Percentiles rank a stretch among this genome's conserved stretches.
These are phyloP conservation scores for Callaeas wilsoni DNA, from an alignment of 2,113 vertebrate genomes.

Conservation along the genomic window DNA sequence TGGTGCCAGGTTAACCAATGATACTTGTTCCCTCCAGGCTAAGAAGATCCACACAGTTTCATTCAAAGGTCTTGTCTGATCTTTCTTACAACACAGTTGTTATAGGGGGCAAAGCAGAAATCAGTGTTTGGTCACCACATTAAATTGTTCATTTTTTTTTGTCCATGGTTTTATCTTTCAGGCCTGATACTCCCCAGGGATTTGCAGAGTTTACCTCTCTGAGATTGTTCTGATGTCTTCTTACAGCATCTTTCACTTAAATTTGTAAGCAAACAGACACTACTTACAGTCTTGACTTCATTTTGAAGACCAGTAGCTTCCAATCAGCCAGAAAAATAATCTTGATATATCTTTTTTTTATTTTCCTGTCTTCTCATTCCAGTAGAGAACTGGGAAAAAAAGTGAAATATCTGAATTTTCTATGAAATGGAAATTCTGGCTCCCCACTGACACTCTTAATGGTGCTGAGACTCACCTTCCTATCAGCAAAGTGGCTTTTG, in stretches of 20 bases:
- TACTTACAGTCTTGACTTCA: not conserved
- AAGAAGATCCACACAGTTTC: not conserved
- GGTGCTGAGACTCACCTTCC: not conserved
- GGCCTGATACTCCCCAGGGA: accelerated
- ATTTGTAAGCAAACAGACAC: not conserved
- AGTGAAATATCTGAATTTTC: not conserved
- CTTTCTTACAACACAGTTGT: not conserved
- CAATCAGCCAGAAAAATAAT: not conserved
- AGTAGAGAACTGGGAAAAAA: not conserved
- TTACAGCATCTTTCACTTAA: not conserved
- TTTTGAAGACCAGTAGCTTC: not conserved
- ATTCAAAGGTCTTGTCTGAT: not conserved
- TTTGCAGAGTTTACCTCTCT: not conserved
- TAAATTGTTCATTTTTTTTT: not conserved
- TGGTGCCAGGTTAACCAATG: not conserved
- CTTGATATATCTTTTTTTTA: not conserved
- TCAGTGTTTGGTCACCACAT: not conserved
- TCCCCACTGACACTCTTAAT: not conserved
- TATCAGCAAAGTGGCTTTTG: not conserved
- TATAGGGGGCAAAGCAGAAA: not conserved
- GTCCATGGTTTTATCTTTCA: not conserved
- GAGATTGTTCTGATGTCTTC: not conserved
- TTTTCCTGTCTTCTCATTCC: not conserved
- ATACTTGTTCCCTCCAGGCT: not conserved
- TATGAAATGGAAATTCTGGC: not conserved